A percentile compares a stretch with the other conserved stretches of the same genome.
phyloP scores from a whole-genome alignment of 2,797 vertebrate genomes.

The Sternotherus odoratus region DNA sequence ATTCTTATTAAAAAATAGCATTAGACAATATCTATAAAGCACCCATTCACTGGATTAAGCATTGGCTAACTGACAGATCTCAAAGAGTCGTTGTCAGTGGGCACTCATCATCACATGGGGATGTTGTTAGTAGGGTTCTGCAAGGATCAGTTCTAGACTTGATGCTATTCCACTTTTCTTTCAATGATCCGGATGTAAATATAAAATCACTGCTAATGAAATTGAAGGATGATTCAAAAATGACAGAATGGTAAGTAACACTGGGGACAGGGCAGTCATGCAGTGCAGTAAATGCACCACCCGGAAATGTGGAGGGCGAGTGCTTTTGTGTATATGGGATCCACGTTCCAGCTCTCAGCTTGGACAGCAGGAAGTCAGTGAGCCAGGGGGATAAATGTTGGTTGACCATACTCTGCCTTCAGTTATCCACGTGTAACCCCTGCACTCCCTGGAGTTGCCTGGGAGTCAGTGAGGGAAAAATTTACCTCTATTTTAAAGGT shows the following conservation, averaged over 20 bases:
- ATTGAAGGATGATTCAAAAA: accelerated
- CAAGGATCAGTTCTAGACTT: background rate
- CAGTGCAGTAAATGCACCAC: background rate
- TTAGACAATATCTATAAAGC: background rate
- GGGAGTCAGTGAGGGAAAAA: accelerated
- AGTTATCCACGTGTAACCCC: background rate
- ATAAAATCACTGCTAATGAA: background rate
- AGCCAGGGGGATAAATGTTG: background rate
- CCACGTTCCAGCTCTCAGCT: background rate
- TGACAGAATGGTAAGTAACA: background rate
- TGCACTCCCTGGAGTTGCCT: accelerated
- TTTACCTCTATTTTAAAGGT: background rate
- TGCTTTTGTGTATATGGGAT: background rate
- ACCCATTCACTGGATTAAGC: background rate
- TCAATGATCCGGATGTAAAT: background rate
- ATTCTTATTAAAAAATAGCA: background rate
- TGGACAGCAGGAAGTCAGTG: background rate
- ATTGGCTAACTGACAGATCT: background rate
- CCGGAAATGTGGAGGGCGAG: accelerated
- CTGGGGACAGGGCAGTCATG: background rate
- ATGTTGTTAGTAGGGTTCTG: background rate
- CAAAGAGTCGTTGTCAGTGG: background rate
- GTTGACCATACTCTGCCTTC: accelerated
- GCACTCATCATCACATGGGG: background rate
- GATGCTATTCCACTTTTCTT: background rate